Base-by-base conservation (phyloP, 2,888 invertebrate genomes). In the Unio delphinus region DNA sequence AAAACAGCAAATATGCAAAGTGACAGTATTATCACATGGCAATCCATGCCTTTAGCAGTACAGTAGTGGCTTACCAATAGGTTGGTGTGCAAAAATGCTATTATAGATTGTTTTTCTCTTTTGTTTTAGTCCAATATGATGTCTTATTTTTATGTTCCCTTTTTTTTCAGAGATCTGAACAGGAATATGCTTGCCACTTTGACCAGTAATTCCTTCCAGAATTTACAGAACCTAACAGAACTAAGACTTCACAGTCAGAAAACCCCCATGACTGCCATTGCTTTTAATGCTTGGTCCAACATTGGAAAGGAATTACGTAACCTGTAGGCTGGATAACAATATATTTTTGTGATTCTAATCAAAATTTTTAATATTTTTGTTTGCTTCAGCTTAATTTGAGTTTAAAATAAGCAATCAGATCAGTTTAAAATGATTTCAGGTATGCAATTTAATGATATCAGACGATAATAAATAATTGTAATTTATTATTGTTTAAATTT, bases 231-330 rank as follows among this genome's bases (percentile, higher is more conserved):
- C 28, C 71, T 86, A 62, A 72, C 78, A 11, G 81, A 81, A 28
- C 69, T 86, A 7, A 70, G 83, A 26, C 74, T 84, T 1, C 85
- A 86, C 67, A 80, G 80, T 11, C 86, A 86, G 74, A 72, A 72
- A 20, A 67, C 76, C n/a, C 63, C 71, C 11, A 78, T 84, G 78
- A 78, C 70, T 7, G 65, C 73, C 54, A 84, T 86, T 7, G 70
- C 78, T n/a, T 83, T 79, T 68, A 75, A 85, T 68, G 84, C 85
- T 20, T 86, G 83, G 70, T 45, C 61, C 20, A 76, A 81, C 45
- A 83, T 84, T 55, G 76, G 74, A 60, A 72, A 65, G n/a, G 79
- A 76, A 23, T 79, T 86, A 11, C 76, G 69, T 62, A 75, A 80
- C 56, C 66, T 86, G 85, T 83, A 73, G 73, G 82, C 76, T 34